A percentile compares a stretch with the other conserved stretches of the same genome.
phyloP scores from a whole-genome alignment of 2,113 vertebrate species.

The Seriola rivoliana region DNA sequence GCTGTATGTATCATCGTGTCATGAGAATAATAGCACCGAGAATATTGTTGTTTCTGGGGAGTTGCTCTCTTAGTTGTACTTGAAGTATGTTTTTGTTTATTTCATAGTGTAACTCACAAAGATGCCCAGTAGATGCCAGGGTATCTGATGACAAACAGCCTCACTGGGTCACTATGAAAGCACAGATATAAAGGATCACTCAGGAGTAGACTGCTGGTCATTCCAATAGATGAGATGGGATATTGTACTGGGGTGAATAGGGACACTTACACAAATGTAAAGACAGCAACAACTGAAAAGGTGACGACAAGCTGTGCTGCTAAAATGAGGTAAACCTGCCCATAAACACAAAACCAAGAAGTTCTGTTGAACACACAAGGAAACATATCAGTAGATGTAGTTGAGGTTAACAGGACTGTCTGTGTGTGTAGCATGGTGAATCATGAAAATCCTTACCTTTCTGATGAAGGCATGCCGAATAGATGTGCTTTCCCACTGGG shows the following conservation, averaged over 20 bases:
- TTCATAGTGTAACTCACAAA: constrained; percentile 86
- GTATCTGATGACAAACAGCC: constrained; percentile 84
- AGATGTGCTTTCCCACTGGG: constrained; percentile 87
- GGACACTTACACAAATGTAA: constrained; percentile 87
- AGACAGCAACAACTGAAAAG: constrained; percentile 88
- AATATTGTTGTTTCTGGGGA: not conserved
- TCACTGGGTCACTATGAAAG: constrained; percentile 82
- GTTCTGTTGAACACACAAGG: not conserved
- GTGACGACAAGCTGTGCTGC: constrained; percentile 91
- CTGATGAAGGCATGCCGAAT: constrained; percentile 92
- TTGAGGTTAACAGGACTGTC: not conserved
- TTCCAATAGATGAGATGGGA: not conserved
- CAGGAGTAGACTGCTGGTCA: not conserved
- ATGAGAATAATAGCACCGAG: not conserved
- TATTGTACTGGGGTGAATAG: not conserved
- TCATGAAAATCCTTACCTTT: constrained; percentile 82
- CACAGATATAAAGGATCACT: constrained; percentile 35
- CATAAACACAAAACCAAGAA: constrained; percentile 49
- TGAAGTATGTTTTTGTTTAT: not conserved
- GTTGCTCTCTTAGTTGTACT: not conserved
- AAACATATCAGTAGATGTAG: not conserved
- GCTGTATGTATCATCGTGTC: not conserved
- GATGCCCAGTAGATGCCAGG: constrained; percentile 89
- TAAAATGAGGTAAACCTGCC: constrained; percentile 93
- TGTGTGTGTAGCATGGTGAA: not conserved